Conservation (phyloP, 1,140 invertebrate species). For the Drosophila grimshawi region DNA sequence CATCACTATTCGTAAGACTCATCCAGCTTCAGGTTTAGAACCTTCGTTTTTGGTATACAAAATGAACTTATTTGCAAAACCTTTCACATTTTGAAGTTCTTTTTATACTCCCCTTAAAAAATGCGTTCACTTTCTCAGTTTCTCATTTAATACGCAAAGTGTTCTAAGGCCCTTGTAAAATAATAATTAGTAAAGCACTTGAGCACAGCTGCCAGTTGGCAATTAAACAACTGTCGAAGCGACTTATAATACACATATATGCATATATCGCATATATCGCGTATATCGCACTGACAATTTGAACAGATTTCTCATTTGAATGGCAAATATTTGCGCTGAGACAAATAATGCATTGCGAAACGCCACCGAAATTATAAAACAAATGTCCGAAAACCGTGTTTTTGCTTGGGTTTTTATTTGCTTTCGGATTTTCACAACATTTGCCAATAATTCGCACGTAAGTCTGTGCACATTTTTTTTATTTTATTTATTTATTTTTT, state of each 20-base stretch:
- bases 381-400: conserved; percentile 74
- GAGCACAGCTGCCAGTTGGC: conserved; percentile 49
- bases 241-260: background rate
- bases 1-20: no score
- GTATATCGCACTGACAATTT: conserved; percentile 33
- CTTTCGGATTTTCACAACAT: conserved; percentile 60
- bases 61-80: no score
- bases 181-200: conserved; percentile 53
- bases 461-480: conserved; percentile 74
- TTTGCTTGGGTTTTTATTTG: conserved; percentile 34
- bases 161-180: background rate
- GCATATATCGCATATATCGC: no score
- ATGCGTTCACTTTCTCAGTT: background rate
- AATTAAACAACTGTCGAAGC: conserved; percentile 71
- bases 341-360: conserved; percentile 65
- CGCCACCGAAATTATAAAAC: conserved; percentile 66
- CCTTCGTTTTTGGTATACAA: no score
- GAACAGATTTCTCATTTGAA: conserved; percentile 80
- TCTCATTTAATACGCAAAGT: background rate
- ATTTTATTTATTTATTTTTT: background rate
- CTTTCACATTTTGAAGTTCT: no score
- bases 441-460: conserved; percentile 76
- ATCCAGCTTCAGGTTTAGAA: no score
- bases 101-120: no score
- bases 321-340: conserved; percentile 74